These are phyloP conservation scores for Sebastes hubbsi DNA, from an alignment of 2,797 vertebrate genomes.

Conservation along the genomic window DNA sequence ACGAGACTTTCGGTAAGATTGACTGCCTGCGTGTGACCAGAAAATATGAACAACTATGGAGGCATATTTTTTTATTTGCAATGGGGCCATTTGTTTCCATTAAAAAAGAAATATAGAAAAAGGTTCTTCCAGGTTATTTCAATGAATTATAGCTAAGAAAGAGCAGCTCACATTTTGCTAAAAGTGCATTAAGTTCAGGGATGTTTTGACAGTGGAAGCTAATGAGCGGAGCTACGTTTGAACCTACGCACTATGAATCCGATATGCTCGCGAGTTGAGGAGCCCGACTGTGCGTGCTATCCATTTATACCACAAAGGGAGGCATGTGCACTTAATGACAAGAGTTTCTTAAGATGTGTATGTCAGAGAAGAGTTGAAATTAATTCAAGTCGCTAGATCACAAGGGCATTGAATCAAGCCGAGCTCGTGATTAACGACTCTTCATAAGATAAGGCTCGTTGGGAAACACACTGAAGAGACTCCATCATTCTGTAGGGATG, in stretches of 20 bases:
- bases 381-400: background rate
- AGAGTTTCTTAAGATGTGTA: constrained; percentile 1
- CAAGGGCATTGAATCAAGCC: background rate
- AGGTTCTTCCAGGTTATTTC: background rate
- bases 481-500: background rate
- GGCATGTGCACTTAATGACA: background rate
- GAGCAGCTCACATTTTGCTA: background rate
- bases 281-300: background rate
- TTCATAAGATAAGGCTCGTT: background rate
- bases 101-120: background rate
- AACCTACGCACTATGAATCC: constrained; percentile 28
- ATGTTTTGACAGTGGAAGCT: constrained; percentile 39
- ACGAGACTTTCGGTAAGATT: constrained; percentile 9
- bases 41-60: constrained; percentile 10
- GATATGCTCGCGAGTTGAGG: background rate
- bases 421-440: constrained; percentile 1
- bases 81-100: constrained; percentile 7
- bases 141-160: constrained; percentile 4
- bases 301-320: constrained; percentile 12
- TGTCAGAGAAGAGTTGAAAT: background rate
- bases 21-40: background rate
- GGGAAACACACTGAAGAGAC: background rate
- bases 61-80: background rate
- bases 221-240: constrained; percentile 39
- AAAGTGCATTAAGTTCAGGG: constrained; percentile 8